Evolutionary conservation across 1,140 invertebrate species (phyloP).

Genomic region (Plodia interpunctella): DNA sequence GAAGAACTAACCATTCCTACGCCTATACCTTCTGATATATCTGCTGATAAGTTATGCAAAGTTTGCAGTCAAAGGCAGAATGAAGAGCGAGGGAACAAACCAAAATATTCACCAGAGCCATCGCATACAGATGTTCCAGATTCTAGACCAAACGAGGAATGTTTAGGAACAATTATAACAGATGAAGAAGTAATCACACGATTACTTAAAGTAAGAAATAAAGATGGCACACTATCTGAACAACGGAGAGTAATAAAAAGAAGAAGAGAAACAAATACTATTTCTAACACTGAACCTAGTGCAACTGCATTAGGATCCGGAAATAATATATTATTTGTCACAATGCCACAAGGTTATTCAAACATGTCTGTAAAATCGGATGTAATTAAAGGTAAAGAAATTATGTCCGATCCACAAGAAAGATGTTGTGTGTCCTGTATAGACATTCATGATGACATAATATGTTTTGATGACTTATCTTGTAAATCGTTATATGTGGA

Average conservation of each 20-base stretch:
- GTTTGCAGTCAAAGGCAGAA: constrained; percentile 16
- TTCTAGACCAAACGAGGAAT: not conserved
- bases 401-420: not conserved
- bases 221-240: constrained; percentile 44
- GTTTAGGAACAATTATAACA: constrained; percentile 40
- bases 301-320: constrained; percentile 8
- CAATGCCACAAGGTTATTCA: not conserved
- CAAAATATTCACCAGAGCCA: not conserved
- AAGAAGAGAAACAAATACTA: constrained; percentile 24
- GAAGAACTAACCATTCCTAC: not conserved
- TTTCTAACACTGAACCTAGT: constrained; percentile 11
- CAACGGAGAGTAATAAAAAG: constrained; percentile 43
- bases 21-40: constrained; percentile 20
- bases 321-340: not conserved
- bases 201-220: constrained; percentile 37
- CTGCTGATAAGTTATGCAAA: constrained; percentile 20
- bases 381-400: not conserved
- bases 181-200: constrained; percentile 45
- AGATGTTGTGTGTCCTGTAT: not conserved
- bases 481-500: not conserved
- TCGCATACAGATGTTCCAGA: constrained; percentile 1
- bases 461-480: not conserved
- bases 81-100: constrained; percentile 10
- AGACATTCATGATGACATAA: not conserved
- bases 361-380: not conserved